A percentile compares a stretch with the other conserved stretches of the same genome.
Evolutionary conservation across 2,113 vertebrate species (phyloP).

Genomic region (Galemys pyrenaicus): DNA sequence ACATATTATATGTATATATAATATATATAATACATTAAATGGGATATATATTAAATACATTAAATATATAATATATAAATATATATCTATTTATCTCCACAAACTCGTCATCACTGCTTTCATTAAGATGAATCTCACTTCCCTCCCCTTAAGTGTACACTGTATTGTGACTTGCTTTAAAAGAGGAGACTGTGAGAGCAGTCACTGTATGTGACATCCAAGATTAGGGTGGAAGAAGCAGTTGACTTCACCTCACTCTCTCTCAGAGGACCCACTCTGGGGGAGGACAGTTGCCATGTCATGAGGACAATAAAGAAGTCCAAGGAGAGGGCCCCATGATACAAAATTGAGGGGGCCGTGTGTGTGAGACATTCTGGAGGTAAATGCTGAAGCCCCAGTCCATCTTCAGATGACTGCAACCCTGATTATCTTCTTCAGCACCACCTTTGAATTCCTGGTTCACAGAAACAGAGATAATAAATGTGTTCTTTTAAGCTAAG

Average conservation of each 20-base stretch:
- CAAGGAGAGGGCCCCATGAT: background rate
- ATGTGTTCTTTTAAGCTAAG: background rate
- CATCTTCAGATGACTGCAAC: background rate
- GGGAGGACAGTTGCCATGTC: background rate
- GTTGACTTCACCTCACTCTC: background rate
- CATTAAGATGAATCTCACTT: background rate
- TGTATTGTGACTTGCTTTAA: background rate
- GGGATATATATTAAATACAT: too few relatives aligned
- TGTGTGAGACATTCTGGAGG: background rate
- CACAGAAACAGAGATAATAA: background rate
- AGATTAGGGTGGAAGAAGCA: background rate
- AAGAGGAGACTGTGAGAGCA: background rate
- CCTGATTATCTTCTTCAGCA: background rate
- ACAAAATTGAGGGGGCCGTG: background rate
- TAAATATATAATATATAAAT: too few relatives aligned
- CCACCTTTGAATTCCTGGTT: background rate
- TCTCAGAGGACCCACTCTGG: background rate
- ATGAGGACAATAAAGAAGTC: background rate
- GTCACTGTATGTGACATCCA: background rate
- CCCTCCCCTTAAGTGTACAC: too few relatives aligned
- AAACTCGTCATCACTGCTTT: background rate
- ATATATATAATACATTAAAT: too few relatives aligned
- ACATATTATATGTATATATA: too few relatives aligned
- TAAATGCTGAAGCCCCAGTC: background rate
- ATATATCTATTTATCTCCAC: too few relatives aligned